A percentile compares a stretch with the other conserved stretches of the same genome.
These are phyloP conservation scores for Drosophila affinis DNA, from an alignment of 2,888 invertebrate species.

Conservation along the genomic window DNA sequence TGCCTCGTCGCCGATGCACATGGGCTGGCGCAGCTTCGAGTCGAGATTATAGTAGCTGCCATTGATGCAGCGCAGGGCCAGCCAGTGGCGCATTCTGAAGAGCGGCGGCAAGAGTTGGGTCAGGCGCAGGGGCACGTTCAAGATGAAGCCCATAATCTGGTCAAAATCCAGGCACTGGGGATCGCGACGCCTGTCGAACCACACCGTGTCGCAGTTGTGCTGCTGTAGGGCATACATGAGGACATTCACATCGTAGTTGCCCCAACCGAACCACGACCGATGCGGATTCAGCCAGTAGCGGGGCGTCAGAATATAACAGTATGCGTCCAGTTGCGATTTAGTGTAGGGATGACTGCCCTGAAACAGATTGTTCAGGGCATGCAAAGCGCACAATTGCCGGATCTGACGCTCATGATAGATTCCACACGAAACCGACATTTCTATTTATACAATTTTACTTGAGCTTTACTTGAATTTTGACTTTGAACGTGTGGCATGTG, in stretches of 20 bases:
- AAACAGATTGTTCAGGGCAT: conserved; percentile 55
- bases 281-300: conserved; percentile 81
- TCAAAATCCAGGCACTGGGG: conserved; percentile 44
- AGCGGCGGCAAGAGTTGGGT: conserved; percentile 22
- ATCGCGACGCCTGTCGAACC: conserved; percentile 52
- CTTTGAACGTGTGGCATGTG: background rate
- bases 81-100: conserved; percentile 45
- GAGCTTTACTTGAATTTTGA: background rate
- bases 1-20: conserved; percentile 22
- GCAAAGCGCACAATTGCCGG: conserved; percentile 47
- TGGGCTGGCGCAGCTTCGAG: conserved; percentile 40
- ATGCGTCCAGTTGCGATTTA: conserved; percentile 46
- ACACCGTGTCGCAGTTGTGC: conserved; percentile 91
- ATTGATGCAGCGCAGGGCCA: conserved; percentile 47
- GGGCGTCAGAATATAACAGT: conserved; percentile 48
- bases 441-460: background rate
- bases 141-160: conserved; percentile 49
- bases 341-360: conserved; percentile 29
- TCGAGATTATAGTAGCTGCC: conserved; percentile 49
- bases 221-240: conserved; percentile 95
- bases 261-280: conserved; percentile 93
- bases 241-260: conserved; percentile 98
- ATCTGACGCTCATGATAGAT: conserved; percentile 52
- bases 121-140: conserved; percentile 23
- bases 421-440: background rate